Conservation (phyloP, 2,113 vertebrate species). For the Indicator maculatus region DNA sequence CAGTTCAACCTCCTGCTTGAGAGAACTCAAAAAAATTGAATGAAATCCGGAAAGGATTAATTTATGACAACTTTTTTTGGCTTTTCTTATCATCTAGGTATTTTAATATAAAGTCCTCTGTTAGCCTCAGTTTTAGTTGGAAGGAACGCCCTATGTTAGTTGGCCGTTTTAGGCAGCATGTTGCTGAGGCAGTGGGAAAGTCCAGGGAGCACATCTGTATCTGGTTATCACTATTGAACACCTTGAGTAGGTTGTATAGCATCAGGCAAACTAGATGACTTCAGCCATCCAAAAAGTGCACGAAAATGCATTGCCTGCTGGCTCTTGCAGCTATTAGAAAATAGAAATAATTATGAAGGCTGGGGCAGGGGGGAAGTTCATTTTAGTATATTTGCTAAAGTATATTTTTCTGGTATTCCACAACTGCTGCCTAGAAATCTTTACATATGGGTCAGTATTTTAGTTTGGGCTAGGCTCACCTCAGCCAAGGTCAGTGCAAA, state of each 20-base stretch:
- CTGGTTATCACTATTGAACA: slow-evolving; percentile 62
- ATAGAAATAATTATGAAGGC: slow-evolving; percentile 28
- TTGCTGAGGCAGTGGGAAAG: slow-evolving; percentile 36
- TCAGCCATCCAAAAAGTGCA: slow-evolving; percentile 27
- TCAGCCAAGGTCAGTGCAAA: not conserved
- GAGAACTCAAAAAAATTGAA: slow-evolving; percentile 42
- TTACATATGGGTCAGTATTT: not conserved
- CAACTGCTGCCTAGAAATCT: not conserved
- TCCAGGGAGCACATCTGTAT: slow-evolving; percentile 31
- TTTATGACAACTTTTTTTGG: not conserved
- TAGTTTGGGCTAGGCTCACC: not conserved
- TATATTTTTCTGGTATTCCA: not conserved
- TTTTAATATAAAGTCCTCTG: slow-evolving; percentile 21
- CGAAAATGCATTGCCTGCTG: slow-evolving; percentile 27
- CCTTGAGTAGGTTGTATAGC: slow-evolving; percentile 30
- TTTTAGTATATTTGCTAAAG: not conserved
- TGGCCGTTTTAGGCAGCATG: not conserved
- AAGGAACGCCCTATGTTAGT: not conserved
- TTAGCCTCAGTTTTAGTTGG: slow-evolving; percentile 13
- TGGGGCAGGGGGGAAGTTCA: slow-evolving; percentile 1
- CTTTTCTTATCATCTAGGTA: slow-evolving; percentile 35
- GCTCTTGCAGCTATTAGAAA: slow-evolving; percentile 18
- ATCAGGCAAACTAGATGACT: slow-evolving; percentile 36
- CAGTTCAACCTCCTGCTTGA: not conserved
- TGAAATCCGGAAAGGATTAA: slow-evolving; percentile 40